Conservation (phyloP, 2,797 vertebrate species). For the Thunnus albacares region DNA sequence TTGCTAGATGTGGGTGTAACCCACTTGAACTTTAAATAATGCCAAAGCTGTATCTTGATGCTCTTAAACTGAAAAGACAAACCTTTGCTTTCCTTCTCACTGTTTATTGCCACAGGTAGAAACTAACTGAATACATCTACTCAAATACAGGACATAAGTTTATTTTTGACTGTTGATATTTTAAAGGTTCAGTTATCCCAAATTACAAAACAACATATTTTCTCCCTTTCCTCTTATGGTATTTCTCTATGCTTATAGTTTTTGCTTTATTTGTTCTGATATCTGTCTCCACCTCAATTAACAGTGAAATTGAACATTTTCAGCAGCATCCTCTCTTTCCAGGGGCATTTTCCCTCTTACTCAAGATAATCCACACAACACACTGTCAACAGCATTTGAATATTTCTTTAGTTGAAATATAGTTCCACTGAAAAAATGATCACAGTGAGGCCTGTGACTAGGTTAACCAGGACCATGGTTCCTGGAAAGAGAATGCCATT, state of each 20-base stretch:
- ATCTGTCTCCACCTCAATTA: not conserved
- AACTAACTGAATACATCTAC: not conserved
- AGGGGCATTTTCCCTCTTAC: too few species aligned
- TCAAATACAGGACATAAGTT: not conserved
- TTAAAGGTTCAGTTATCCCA: not conserved
- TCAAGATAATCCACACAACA: too few species aligned
- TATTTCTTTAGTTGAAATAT: not conserved
- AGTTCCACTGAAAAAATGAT: not conserved
- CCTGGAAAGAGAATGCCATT: not conserved
- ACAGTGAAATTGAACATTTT: not conserved
- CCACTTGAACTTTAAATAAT: constrained; percentile 6
- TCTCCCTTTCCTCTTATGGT: not conserved
- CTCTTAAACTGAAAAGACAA: not conserved
- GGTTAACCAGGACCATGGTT: not conserved
- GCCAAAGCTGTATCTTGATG: not conserved
- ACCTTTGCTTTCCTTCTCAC: not conserved
- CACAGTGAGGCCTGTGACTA: not conserved
- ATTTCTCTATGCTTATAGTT: not conserved
- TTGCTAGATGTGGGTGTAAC: constrained; percentile 5
- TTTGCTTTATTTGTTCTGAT: not conserved
- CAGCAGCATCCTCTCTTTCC: not conserved
- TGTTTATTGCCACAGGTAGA: not conserved
- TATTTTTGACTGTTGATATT: not conserved
- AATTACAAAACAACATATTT: too few species aligned
- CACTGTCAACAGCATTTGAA: too few species aligned